Conservation (phyloP, 2,888 invertebrate genomes). For the Ectemnius lituratus region DNA sequence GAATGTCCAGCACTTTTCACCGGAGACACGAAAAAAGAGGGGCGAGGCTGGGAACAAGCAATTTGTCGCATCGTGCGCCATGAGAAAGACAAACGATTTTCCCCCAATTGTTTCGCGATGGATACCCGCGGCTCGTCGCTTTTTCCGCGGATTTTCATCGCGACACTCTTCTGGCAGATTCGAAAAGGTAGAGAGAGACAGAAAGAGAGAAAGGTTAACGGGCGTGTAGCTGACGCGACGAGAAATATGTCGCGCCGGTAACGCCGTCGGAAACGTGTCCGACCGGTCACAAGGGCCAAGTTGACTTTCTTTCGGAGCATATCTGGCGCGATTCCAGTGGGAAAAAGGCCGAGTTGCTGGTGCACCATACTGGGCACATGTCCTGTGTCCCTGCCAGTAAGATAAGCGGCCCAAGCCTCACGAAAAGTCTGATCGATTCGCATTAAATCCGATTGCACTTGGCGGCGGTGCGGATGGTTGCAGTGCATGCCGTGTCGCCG, state of each 20-base stretch:
- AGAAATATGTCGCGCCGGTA: constrained; percentile 8
- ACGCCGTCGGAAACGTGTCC: not conserved
- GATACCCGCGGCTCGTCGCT: no score
- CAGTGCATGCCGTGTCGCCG: constrained; percentile 2
- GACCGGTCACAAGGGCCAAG: constrained; percentile 14
- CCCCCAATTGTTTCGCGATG: no score
- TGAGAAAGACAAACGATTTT: no score
- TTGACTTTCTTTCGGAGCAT: constrained; percentile 25
- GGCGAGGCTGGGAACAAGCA: no score
- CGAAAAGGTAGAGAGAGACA: no score
- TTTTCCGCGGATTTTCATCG: no score
- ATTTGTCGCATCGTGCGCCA: no score
- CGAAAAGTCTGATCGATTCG: constrained; percentile 59
- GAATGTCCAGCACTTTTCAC: no score
- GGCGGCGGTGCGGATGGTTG: constrained; percentile 16
- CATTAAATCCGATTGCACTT: constrained; percentile 57
- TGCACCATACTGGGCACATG: no score
- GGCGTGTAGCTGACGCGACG: constrained; percentile 13
- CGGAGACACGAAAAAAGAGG: no score
- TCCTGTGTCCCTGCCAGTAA: constrained; percentile 19
- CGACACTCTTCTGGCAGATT: no score
- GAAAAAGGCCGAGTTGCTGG: constrained; percentile 33
- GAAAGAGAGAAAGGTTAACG: constrained; percentile 1
- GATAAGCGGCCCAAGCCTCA: constrained; percentile 46
- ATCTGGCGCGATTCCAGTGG: constrained; percentile 41